Evolutionary conservation across 2,888 invertebrate species (phyloP), one percentile per base, ranked within the genome.

Genomic region (Abscondita cerata): DNA sequence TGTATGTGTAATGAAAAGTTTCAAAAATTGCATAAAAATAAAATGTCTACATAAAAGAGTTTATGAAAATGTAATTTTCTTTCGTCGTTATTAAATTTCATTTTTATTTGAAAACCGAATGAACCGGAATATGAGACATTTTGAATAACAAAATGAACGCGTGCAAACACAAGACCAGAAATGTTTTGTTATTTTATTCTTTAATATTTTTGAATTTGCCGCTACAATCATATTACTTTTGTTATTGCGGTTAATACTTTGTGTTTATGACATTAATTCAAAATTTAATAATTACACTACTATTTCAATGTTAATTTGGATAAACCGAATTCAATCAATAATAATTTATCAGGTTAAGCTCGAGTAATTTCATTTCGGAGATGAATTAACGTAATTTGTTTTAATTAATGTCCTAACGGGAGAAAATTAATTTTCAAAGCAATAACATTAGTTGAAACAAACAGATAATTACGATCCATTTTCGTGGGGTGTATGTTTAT

Each of bases 41-140:
- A 38, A 25, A 44, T 18, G 44, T 18, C 16, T 16, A 44, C 18
- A 16, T 18, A 18, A 15, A 44, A 44, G 18, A 18, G 44, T 44
- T 18, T 44, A 48, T 56, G 41, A 48, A 48, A 56, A 56, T 25
- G 20, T 48, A 50, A 56, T 48, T 56, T 56, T 50, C 56, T 56
- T 56, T 38, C 48, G 48, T 40, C 44, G 44, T 56, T 50, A 56
- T 56, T 56, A 50, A 56, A 56, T 56, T 56, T 56, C 36, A 56
- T 56, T 56, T 55, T 56, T 56, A 56, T 56, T 40, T 48, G 56
- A 50, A 48, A 56, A 16, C 41, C 40, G 48, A 56, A 56, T 56
- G 48, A 40, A 40, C 50, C 41, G 56, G 56, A 56, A 56, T 56
- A 56, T 56, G 56, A 56, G 56, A 56, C 56, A 56, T 56, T 56